Conservation (phyloP, 2,113 vertebrate genomes). For the Acrocephalus arundinaceus region DNA sequence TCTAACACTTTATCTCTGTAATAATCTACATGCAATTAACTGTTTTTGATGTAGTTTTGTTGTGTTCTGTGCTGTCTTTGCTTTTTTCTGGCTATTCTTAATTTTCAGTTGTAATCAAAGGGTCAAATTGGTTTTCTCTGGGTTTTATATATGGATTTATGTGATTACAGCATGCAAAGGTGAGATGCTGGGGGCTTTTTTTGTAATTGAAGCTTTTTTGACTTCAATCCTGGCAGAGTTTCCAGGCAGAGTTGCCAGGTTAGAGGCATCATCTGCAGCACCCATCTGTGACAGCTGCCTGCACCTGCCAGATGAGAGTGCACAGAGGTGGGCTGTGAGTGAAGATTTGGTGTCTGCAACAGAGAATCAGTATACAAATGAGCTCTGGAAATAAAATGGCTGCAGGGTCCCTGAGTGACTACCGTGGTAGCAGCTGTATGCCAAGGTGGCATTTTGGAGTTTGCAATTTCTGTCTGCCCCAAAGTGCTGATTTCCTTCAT, state of each 20-base stretch:
- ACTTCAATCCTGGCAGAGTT: not conserved
- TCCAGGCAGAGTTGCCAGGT: not conserved
- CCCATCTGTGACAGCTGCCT: not conserved
- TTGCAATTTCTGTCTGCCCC: not conserved
- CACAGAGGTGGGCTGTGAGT: not conserved
- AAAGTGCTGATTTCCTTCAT: not conserved
- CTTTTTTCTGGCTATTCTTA: not conserved
- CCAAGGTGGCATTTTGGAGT: not conserved
- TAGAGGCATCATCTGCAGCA: not conserved
- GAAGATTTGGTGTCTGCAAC: not conserved
- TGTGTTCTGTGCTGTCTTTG: not conserved
- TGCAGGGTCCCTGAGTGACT: not conserved
- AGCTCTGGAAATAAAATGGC: not conserved
- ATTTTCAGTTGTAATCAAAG: not conserved
- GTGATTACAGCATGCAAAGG: not conserved
- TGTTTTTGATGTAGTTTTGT: not conserved
- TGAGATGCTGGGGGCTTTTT: not conserved
- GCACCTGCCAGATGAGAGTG: not conserved
- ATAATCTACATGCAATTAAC: not conserved
- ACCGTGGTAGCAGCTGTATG: fast-evolving
- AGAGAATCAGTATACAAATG: not conserved
- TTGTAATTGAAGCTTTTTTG: not conserved
- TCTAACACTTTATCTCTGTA: not conserved
- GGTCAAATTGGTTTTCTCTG: not conserved
- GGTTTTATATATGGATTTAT: not conserved